These are phyloP conservation scores for Salmo trutta DNA, from an alignment of 2,797 vertebrate genomes.

Conservation along the genomic window DNA sequence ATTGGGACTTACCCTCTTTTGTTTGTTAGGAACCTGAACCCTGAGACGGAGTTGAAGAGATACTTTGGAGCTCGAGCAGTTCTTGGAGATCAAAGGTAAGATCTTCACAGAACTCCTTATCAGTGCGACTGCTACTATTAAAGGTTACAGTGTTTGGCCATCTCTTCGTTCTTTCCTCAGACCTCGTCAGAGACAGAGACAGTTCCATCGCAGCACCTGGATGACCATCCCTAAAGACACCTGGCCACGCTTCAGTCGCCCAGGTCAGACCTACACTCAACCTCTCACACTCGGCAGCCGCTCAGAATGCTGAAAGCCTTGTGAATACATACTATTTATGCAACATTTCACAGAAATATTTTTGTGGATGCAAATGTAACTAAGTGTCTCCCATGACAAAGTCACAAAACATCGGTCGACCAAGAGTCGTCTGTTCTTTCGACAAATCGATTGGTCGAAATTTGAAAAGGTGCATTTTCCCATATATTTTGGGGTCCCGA, in stretches of 20 bases:
- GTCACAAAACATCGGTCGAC: background rate
- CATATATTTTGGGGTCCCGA: too few relatives aligned
- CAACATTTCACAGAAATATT: background rate
- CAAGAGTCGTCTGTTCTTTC: too few relatives aligned
- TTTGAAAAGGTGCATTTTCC: too few relatives aligned
- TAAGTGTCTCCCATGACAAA: too few relatives aligned
- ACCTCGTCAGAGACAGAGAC: conserved; percentile 87
- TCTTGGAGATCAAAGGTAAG: conserved; percentile 92
- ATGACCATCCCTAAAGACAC: conserved; percentile 87
- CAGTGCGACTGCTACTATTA: background rate
- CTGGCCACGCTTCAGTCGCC: conserved; percentile 93
- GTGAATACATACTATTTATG: background rate
- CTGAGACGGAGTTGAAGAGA: conserved; percentile 94
- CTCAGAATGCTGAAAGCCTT: background rate
- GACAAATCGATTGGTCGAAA: too few relatives aligned
- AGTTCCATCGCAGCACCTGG: conserved; percentile 88
- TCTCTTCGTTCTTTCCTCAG: conserved; percentile 60
- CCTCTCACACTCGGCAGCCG: background rate
- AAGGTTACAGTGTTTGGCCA: background rate
- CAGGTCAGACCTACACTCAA: conserved; percentile 73
- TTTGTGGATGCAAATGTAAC: background rate
- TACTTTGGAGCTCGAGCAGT: conserved; percentile 95
- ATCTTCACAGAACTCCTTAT: background rate
- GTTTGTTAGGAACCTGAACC: conserved; percentile 88
- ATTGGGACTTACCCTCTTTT: background rate